A percentile compares a stretch with the other conserved stretches of the same genome.
Conservation (phyloP, 2,888 invertebrate species). For the Petrophora chlorosata region DNA sequence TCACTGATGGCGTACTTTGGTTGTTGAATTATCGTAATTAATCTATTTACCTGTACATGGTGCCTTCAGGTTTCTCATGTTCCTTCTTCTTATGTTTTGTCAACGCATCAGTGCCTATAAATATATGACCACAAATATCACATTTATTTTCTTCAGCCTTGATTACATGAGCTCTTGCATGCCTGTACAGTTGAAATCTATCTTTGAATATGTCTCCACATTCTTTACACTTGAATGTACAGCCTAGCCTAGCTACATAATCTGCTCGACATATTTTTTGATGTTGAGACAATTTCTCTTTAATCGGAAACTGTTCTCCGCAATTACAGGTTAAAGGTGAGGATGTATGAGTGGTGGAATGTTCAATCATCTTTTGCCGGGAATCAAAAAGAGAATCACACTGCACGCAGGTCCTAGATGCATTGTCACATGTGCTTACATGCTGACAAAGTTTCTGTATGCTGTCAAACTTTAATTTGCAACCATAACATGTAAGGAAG, state of each 20-base stretch:
- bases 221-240: conserved; percentile 68
- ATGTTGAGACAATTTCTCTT: conserved; percentile 59
- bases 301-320: conserved; percentile 58
- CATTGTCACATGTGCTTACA: conserved; percentile 65
- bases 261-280: conserved; percentile 62
- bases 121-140: conserved; percentile 67
- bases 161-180: conserved; percentile 67
- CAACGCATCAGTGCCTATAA: conserved; percentile 58
- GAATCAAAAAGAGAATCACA: conserved; percentile 70
- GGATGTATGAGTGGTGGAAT: conserved; percentile 54
- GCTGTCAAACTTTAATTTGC: conserved; percentile 61
- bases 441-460: conserved; percentile 67
- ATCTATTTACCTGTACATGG: conserved; percentile 55
- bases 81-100: conserved; percentile 59
- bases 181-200: conserved; percentile 63
- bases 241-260: conserved; percentile 55
- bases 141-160: conserved; percentile 61
- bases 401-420: conserved; percentile 63
- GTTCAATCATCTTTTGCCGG: conserved; percentile 67
- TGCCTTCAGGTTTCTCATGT: conserved; percentile 53
- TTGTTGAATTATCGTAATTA: background rate
- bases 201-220: conserved; percentile 68
- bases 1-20: background rate
- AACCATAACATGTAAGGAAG: conserved; percentile 64
- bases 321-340: conserved; percentile 58